These are phyloP conservation scores for Empidonax traillii DNA, from an alignment of 2,113 vertebrate genomes.

Conservation along the genomic window DNA sequence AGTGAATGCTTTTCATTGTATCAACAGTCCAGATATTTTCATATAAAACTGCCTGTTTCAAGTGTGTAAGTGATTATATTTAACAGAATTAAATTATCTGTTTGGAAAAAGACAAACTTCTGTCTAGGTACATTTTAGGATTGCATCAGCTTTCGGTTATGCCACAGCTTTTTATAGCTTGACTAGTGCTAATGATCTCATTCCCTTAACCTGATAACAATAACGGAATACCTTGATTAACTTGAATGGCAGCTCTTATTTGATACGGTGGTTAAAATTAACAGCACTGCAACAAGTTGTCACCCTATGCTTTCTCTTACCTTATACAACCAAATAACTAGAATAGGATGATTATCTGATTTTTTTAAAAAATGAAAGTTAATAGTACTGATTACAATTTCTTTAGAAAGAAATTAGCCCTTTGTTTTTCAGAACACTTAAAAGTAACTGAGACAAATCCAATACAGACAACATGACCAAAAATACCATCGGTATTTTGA, in stretches of 20 bases:
- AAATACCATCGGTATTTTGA: not conserved
- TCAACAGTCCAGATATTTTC: not conserved
- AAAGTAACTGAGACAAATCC: not conserved
- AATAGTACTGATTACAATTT: not conserved
- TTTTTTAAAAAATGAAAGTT: not conserved
- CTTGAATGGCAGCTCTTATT: constrained; percentile 70
- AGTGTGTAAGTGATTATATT: not conserved
- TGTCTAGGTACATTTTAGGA: not conserved
- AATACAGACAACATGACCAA: not conserved
- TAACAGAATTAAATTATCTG: not conserved
- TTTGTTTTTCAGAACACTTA: not conserved
- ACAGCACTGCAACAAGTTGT: constrained; percentile 54
- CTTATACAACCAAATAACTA: constrained; percentile 46
- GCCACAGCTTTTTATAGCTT: constrained; percentile 68
- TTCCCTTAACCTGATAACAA: constrained; percentile 70
- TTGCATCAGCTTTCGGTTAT: constrained; percentile 45
- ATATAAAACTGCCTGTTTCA: not conserved
- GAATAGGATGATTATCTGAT: not conserved
- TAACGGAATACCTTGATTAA: constrained; percentile 73
- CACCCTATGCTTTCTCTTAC: constrained; percentile 52
- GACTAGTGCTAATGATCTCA: constrained; percentile 73
- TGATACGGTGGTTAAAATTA: constrained; percentile 82
- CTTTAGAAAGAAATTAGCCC: not conserved
- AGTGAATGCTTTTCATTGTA: not conserved
- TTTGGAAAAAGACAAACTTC: not conserved